Conservation (phyloP, 1,140 invertebrate species). For the Atta texana region DNA sequence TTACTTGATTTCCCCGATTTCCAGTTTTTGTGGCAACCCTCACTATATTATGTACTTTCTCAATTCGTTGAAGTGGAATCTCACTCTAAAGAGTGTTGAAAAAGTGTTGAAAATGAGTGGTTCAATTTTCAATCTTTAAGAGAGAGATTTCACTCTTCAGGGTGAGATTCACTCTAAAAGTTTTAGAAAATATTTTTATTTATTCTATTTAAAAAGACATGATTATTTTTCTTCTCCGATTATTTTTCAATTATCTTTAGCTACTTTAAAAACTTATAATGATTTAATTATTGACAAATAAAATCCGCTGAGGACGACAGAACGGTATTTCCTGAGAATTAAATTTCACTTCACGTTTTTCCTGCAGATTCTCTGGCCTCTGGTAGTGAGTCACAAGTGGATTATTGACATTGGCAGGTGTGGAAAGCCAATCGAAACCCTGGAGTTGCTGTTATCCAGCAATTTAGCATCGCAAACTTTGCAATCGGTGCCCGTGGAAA, state of each 20-base stretch:
- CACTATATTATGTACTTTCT: too few relatives aligned
- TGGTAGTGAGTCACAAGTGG: background rate
- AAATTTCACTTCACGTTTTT: background rate
- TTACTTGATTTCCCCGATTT: too few relatives aligned
- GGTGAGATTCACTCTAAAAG: too few relatives aligned
- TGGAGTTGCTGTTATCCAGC: background rate
- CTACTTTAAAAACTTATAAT: too few relatives aligned
- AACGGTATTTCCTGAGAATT: background rate
- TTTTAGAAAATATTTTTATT: background rate
- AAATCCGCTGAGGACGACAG: background rate
- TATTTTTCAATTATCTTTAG: background rate
- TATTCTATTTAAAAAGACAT: background rate
- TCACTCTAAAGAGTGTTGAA: too few relatives aligned
- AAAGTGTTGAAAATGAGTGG: too few relatives aligned
- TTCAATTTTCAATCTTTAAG: too few relatives aligned
- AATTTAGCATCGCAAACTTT: constrained; percentile 24
- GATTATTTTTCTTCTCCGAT: background rate
- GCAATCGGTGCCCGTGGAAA: constrained; percentile 11
- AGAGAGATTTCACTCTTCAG: too few relatives aligned
- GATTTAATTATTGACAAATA: background rate
- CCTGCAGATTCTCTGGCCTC: background rate
- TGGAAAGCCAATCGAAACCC: background rate
- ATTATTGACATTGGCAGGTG: background rate
- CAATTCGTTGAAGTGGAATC: too few relatives aligned
- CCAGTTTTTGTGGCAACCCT: too few relatives aligned